These are phyloP conservation scores for Gila robusta DNA, from an alignment of 2,797 vertebrate species.

Conservation along the genomic window DNA sequence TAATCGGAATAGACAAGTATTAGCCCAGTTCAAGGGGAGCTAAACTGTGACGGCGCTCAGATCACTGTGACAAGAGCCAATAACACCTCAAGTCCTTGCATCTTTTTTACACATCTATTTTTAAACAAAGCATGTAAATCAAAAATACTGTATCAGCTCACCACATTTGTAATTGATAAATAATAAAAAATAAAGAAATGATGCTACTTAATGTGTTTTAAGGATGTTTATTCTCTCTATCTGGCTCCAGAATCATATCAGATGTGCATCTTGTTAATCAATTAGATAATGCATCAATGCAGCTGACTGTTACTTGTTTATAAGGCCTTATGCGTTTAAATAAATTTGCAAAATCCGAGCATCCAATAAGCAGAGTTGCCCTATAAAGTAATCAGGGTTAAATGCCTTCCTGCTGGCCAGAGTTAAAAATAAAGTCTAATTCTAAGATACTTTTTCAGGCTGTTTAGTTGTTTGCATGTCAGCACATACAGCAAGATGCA, in stretches of 20 bases:
- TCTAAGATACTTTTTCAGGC: slow-evolving; percentile 58
- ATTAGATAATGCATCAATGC: slow-evolving; percentile 51
- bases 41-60: slow-evolving; percentile 78
- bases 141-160: slow-evolving; percentile 44
- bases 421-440: slow-evolving; percentile 72
- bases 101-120: slow-evolving; percentile 57
- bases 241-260: slow-evolving; percentile 39
- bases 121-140: slow-evolving; percentile 4
- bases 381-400: slow-evolving; percentile 76
- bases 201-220: slow-evolving; percentile 47
- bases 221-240: slow-evolving; percentile 40
- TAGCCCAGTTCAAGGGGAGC: slow-evolving; percentile 85
- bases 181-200: neutral
- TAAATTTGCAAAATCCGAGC: slow-evolving; percentile 49
- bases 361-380: slow-evolving; percentile 54
- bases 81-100: slow-evolving; percentile 70
- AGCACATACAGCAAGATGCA: slow-evolving; percentile 29
- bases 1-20: slow-evolving; percentile 90
- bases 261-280: slow-evolving; percentile 51
- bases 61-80: slow-evolving; percentile 76
- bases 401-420: slow-evolving; percentile 75
- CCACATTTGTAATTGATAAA: slow-evolving; percentile 5
- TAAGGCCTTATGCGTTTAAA: slow-evolving; percentile 56
- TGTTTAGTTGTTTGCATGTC: slow-evolving; percentile 40
- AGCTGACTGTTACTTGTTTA: slow-evolving; percentile 48